Evolutionary conservation across 2,797 vertebrate genomes (phyloP).

Genomic region (Anguilla megastoma): DNA sequence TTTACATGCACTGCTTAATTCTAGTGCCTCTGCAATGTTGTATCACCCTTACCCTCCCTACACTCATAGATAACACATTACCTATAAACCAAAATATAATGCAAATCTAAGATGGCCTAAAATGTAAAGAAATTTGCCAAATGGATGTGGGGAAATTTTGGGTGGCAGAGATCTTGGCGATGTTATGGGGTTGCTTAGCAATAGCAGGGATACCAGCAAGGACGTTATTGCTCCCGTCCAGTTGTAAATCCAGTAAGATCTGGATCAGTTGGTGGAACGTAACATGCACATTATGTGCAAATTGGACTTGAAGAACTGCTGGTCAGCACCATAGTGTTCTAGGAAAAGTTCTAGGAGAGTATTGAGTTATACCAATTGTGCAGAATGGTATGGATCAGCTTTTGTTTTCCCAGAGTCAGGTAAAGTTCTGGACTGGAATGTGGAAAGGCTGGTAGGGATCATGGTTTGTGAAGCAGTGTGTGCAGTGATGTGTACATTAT

Average conservation of each 20-base stretch:
- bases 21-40: not conserved
- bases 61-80: not conserved
- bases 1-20: slow-evolving; percentile 3
- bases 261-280: not conserved
- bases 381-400: not conserved
- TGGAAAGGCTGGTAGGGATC: not conserved
- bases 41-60: not conserved
- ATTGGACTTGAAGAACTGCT: slow-evolving; percentile 3
- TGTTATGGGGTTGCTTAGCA: not conserved
- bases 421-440: slow-evolving; percentile 48
- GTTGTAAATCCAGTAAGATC: not conserved
- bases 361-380: too few relatives aligned
- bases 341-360: not conserved
- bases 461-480: not conserved
- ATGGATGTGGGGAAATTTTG: not conserved
- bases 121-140: slow-evolving; percentile 62
- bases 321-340: not conserved
- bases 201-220: slow-evolving; percentile 6
- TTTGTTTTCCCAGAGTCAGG: not conserved
- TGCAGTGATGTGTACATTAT: not conserved
- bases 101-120: slow-evolving; percentile 67
- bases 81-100: slow-evolving; percentile 53
- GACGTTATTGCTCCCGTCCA: not conserved
- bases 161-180: not conserved
- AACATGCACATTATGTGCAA: not conserved